These are phyloP conservation scores for Lepidochrysops patricia DNA, from an alignment of 2,888 invertebrate genomes.

Conservation along the genomic window DNA sequence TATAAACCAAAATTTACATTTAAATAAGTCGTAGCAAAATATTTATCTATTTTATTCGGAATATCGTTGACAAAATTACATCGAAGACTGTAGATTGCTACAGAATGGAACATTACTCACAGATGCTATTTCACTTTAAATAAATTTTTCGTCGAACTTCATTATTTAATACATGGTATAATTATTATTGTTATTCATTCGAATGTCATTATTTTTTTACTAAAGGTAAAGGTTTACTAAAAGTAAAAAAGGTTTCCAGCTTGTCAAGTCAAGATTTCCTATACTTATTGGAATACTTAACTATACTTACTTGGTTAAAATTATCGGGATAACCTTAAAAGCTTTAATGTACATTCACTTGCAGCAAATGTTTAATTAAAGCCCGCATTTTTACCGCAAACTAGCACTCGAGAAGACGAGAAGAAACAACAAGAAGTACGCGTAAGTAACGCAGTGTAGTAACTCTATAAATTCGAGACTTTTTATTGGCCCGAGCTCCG, in stretches of 20 bases:
- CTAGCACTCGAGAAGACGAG: too few species aligned
- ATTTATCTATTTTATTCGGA: not conserved
- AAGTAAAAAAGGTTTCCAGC: too few species aligned
- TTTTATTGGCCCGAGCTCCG: not conserved
- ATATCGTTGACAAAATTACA: constrained; percentile 8
- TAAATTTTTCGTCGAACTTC: not conserved
- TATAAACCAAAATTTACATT: too few species aligned
- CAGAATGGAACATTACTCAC: not conserved
- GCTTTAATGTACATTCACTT: too few species aligned
- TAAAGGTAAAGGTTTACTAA: not conserved
- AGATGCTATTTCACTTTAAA: not conserved
- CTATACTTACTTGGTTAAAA: not conserved
- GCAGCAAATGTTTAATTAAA: too few species aligned
- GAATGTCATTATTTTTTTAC: not conserved
- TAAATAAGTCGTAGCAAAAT: too few species aligned
- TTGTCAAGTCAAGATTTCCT: too few species aligned
- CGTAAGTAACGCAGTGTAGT: not conserved
- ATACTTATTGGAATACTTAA: not conserved
- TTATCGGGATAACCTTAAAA: not conserved
- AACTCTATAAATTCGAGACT: not conserved
- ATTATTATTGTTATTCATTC: not conserved
- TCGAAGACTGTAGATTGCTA: constrained; percentile 13
- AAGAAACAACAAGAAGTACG: too few species aligned
- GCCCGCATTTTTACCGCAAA: too few species aligned
- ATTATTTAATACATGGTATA: not conserved